Conservation (phyloP, 2,888 invertebrate genomes). For the Drosophila birchii region DNA sequence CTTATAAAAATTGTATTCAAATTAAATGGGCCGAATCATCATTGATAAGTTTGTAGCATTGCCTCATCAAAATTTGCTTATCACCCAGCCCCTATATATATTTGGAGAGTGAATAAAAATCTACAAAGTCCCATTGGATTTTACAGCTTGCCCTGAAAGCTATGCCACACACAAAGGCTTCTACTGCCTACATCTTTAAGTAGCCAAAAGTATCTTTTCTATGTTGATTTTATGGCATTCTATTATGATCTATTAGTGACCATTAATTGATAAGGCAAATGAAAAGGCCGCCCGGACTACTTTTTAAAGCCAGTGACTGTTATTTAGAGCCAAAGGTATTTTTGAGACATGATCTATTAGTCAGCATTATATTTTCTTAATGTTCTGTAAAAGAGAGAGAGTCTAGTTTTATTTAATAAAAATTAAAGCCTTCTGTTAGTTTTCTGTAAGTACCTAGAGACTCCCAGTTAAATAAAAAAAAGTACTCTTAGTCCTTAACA, state of each 20-base stretch:
- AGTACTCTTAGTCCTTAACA: not conserved
- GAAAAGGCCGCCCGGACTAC: constrained; percentile 21
- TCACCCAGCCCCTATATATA: constrained; percentile 40
- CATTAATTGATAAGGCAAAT: constrained; percentile 67
- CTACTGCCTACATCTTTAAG: constrained; percentile 42
- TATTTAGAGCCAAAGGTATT: not conserved
- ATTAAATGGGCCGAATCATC: constrained; percentile 63
- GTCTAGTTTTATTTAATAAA: not conserved
- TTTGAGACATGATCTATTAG: constrained; percentile 23
- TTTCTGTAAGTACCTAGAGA: too few species aligned
- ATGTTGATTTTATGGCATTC: constrained; percentile 59
- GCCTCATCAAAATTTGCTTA: constrained; percentile 64
- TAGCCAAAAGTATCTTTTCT: constrained; percentile 43
- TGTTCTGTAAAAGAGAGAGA: not conserved
- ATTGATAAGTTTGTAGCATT: constrained; percentile 40
- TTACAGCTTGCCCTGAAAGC: constrained; percentile 21
- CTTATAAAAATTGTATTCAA: constrained; percentile 69
- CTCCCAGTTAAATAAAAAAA: not conserved
- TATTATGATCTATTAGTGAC: constrained; percentile 70
- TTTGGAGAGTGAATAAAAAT: constrained; percentile 27
- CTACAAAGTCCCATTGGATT: constrained; percentile 11
- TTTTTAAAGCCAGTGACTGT: constrained; percentile 17
- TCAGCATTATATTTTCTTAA: not conserved
- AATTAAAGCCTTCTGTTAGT: too few species aligned
- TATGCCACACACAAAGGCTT: constrained; percentile 42